These are phyloP conservation scores for Asobara japonica DNA, from an alignment of 1,140 invertebrate genomes.

Conservation along the genomic window DNA sequence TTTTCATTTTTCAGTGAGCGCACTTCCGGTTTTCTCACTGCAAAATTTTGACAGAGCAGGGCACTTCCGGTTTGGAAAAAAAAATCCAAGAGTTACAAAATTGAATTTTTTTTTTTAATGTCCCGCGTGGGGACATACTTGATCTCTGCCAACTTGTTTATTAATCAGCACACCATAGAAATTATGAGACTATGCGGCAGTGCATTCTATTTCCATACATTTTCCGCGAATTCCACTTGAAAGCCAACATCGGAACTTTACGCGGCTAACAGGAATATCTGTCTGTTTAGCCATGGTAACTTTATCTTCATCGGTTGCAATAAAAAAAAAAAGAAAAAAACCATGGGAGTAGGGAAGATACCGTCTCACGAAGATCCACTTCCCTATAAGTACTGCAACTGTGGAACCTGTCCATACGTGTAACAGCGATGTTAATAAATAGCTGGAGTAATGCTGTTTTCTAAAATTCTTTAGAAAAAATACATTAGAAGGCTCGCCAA, in stretches of 20 bases:
- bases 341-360: not conserved
- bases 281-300: not conserved
- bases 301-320: not conserved
- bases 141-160: too few relatives aligned
- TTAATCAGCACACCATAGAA: too few relatives aligned
- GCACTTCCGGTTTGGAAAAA: too few relatives aligned
- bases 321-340: not conserved
- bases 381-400: not conserved
- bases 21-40: too few relatives aligned
- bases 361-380: not conserved
- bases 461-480: not conserved
- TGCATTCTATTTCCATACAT: not conserved
- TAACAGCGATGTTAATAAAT: not conserved
- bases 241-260: not conserved
- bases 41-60: too few relatives aligned
- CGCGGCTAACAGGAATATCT: not conserved
- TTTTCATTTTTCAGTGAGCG: too few relatives aligned
- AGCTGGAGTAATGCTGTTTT: not conserved
- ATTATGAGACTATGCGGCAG: not conserved
- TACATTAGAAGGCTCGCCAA: too few relatives aligned
- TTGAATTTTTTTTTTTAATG: too few relatives aligned
- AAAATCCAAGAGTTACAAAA: too few relatives aligned
- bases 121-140: too few relatives aligned
- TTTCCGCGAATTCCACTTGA: not conserved
- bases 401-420: not conserved